These are phyloP conservation scores for Cygnus buccinator DNA, from an alignment of 2,113 vertebrate species.

Conservation along the genomic window DNA sequence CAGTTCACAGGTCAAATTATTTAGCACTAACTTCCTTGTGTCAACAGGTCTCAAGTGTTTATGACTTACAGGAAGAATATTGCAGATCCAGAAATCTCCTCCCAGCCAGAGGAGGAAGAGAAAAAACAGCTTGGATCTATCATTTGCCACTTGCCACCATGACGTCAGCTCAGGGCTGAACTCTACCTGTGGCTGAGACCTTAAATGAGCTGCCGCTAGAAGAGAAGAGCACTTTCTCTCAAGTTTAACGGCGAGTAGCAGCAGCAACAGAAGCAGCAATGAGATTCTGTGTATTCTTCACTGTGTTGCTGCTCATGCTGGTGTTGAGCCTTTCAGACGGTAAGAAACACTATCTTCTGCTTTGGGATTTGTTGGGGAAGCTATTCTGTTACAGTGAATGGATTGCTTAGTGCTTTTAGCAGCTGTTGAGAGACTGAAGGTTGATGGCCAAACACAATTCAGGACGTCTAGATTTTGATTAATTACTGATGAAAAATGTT, in stretches of 20 bases:
- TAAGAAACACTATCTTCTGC: conserved; percentile 69
- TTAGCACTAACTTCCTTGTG: conserved; percentile 11
- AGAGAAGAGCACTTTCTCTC: conserved; percentile 50
- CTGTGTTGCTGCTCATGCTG: conserved; percentile 19
- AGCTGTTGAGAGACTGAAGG: neutral
- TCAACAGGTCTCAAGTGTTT: neutral
- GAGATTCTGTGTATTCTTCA: neutral
- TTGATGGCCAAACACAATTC: neutral
- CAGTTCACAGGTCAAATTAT: neutral
- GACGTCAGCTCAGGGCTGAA: conserved; percentile 74
- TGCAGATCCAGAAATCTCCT: neutral
- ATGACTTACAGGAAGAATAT: neutral
- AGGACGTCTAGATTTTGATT: conserved; percentile 24
- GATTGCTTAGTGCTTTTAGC: conserved; percentile 6
- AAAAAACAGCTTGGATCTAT: neutral
- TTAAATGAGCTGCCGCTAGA: conserved; percentile 39
- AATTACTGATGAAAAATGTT: conserved; percentile 8
- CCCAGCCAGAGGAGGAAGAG: neutral
- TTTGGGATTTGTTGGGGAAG: conserved; percentile 33
- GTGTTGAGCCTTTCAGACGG: conserved; percentile 12
- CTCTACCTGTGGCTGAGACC: conserved; percentile 58
- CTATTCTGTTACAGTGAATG: conserved; percentile 30
- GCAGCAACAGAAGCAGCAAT: conserved; percentile 55
- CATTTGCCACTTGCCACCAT: conserved; percentile 50
- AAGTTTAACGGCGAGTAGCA: neutral